Percentiles rank a stretch among this genome's conserved stretches.
phyloP scores from a whole-genome alignment of 2,888 invertebrate genomes.

The Drosophila algonquin region DNA sequence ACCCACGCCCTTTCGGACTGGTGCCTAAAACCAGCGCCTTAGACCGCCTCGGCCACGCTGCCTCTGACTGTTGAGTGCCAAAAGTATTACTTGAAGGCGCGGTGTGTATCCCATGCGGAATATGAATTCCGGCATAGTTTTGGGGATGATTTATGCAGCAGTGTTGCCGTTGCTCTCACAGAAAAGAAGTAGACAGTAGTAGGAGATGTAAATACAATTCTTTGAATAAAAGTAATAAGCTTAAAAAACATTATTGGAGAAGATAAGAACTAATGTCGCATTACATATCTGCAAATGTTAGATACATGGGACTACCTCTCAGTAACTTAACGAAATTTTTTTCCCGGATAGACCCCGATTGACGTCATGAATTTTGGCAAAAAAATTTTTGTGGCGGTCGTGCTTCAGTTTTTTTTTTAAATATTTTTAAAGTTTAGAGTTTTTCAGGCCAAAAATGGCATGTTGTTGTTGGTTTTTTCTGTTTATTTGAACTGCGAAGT shows the following conservation, averaged over 20 bases:
- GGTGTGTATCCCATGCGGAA: not conserved
- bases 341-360: no score
- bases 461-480: no score
- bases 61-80: slow-evolving; percentile 76
- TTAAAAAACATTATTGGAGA: not conserved
- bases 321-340: no score
- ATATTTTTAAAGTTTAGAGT: no score
- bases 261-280: no score
- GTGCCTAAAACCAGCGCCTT: slow-evolving; percentile 85
- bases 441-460: no score
- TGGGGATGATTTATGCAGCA: slow-evolving; percentile 58
- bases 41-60: slow-evolving; percentile 85
- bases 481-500: no score
- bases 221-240: not conserved
- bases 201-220: slow-evolving; percentile 10
- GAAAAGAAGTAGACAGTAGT: slow-evolving; percentile 20
- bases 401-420: no score
- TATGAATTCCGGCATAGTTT: slow-evolving; percentile 58
- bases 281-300: no score
- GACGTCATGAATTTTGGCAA: no score
- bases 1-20: slow-evolving; percentile 85
- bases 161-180: slow-evolving; percentile 53
- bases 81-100: slow-evolving; percentile 53
- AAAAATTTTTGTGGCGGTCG: no score
- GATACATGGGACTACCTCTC: no score